These are phyloP conservation scores for Cephus rjabovi DNA, from an alignment of 2,888 invertebrate species.

Conservation along the genomic window DNA sequence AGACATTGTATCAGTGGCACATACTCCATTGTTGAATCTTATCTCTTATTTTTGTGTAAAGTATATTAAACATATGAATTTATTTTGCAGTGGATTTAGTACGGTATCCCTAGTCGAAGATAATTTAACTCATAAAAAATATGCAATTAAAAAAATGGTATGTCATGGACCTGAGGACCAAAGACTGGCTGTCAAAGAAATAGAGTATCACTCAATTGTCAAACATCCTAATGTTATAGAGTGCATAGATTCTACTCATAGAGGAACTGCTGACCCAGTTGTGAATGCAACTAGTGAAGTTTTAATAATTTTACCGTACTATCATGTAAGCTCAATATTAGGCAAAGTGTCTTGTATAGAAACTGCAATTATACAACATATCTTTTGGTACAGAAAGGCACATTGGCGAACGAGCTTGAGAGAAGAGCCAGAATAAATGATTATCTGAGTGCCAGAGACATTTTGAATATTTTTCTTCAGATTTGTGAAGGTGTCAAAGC, in stretches of 20 bases:
- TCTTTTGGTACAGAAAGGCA: conserved; percentile 72
- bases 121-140: conserved; percentile 72
- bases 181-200: conserved; percentile 77
- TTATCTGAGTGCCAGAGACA: conserved; percentile 74
- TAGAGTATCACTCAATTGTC: conserved; percentile 78
- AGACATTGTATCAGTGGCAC: background rate
- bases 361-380: conserved; percentile 23
- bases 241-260: conserved; percentile 76
- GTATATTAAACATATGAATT: conserved; percentile 15
- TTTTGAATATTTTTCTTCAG: conserved; percentile 77
- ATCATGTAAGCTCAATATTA: conserved; percentile 67
- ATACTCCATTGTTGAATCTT: too few relatives aligned
- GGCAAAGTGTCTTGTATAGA: too few relatives aligned
- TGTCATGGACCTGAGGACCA: conserved; percentile 85
- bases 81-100: conserved; percentile 80
- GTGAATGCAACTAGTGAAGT: conserved; percentile 78
- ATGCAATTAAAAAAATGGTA: conserved; percentile 83
- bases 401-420: conserved; percentile 78
- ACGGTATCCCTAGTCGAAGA: conserved; percentile 83
- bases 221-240: conserved; percentile 81
- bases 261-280: conserved; percentile 75
- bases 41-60: too few relatives aligned
- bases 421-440: conserved; percentile 71
- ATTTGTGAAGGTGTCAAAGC: conserved; percentile 81
- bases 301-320: conserved; percentile 81